Conservation (phyloP, 2,113 vertebrate species). For the Alligator mississippiensis region DNA sequence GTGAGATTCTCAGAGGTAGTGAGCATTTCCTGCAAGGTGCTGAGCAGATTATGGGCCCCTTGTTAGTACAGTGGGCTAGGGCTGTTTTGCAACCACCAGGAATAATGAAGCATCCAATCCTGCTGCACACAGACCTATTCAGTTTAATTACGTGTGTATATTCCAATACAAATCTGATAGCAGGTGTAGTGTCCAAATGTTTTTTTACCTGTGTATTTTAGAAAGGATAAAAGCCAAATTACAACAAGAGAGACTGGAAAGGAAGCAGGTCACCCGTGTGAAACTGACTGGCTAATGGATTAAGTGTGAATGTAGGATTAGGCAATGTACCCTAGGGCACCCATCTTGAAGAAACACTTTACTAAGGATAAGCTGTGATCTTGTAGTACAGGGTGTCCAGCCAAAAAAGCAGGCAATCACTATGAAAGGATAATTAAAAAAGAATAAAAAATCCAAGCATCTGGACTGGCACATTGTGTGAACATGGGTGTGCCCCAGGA, state of each 20-base stretch:
- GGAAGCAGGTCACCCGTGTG: not conserved
- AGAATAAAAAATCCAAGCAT: not conserved
- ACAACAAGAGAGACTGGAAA: accelerated
- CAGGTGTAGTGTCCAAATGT: not conserved
- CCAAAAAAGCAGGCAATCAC: not conserved
- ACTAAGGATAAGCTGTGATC: not conserved
- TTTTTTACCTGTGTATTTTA: not conserved
- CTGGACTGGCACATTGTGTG: not conserved
- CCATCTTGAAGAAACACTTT: not conserved
- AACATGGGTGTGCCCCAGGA: not conserved
- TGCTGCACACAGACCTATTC: not conserved
- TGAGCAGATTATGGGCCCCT: constrained; percentile 5
- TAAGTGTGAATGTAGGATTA: not conserved
- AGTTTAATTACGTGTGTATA: not conserved
- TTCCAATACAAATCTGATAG: not conserved
- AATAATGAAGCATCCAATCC: not conserved
- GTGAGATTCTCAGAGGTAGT: not conserved
- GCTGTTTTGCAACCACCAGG: not conserved
- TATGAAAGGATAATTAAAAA: not conserved
- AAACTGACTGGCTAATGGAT: not conserved
- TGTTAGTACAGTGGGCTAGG: not conserved
- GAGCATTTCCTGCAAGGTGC: not conserved
- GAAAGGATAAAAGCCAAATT: not conserved
- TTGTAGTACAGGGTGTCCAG: not conserved
- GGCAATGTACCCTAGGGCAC: constrained; percentile 1